These are phyloP conservation scores for Archegozetes longisetosus DNA, from an alignment of 1,140 invertebrate species.

Conservation along the genomic window DNA sequence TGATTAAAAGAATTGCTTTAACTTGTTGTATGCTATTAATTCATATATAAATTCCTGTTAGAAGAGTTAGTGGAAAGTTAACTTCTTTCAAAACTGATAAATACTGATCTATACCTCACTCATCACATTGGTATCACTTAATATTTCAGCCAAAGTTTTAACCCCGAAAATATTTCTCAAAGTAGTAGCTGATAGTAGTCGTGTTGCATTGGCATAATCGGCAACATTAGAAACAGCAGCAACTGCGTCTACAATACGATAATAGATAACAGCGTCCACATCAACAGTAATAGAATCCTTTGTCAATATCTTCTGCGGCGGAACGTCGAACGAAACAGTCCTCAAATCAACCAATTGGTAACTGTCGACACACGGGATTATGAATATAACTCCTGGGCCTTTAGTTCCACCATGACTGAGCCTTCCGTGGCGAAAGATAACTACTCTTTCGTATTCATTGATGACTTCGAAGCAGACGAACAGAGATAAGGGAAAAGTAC, in stretches of 20 bases:
- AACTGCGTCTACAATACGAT: slow-evolving; percentile 48
- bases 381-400: slow-evolving; percentile 44
- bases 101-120: too few relatives aligned
- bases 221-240: slow-evolving; percentile 26
- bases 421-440: slow-evolving; percentile 72
- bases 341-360: slow-evolving; percentile 35
- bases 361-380: slow-evolving; percentile 41
- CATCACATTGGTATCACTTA: slow-evolving; percentile 40
- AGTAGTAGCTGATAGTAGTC: slow-evolving; percentile 60
- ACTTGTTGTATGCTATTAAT: too few relatives aligned
- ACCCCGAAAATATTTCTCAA: slow-evolving; percentile 42
- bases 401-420: slow-evolving; percentile 72
- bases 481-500: too few relatives aligned
- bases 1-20: too few relatives aligned
- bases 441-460: slow-evolving; percentile 74
- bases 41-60: too few relatives aligned
- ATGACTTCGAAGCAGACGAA: too few relatives aligned
- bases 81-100: too few relatives aligned
- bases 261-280: slow-evolving; percentile 35
- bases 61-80: too few relatives aligned
- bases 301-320: slow-evolving; percentile 40
- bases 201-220: slow-evolving; percentile 55
- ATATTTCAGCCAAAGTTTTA: slow-evolving; percentile 40
- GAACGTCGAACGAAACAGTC: slow-evolving; percentile 40
- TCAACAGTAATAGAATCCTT: slow-evolving; percentile 35